Conservation (phyloP, 1,140 invertebrate species). For the Platorchestia sp. region DNA sequence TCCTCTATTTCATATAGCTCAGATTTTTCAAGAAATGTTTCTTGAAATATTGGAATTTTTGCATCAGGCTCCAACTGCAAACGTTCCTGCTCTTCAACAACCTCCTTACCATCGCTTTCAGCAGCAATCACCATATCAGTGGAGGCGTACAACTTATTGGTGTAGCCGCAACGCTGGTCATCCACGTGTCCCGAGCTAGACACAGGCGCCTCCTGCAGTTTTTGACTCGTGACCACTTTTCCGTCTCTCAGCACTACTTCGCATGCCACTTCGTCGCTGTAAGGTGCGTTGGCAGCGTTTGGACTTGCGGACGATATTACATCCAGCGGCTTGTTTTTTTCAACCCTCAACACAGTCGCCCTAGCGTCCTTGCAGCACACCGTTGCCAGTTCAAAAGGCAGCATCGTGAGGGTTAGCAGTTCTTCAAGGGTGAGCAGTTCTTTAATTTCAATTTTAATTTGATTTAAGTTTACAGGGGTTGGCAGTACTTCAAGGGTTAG, state of each 20-base stretch:
- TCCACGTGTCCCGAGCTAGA: not conserved
- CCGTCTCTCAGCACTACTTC: not conserved
- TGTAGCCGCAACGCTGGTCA: not conserved
- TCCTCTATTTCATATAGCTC: not conserved
- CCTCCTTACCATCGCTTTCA: not conserved
- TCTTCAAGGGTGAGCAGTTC: no score
- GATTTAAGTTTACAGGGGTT: no score
- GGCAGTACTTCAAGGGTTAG: no score
- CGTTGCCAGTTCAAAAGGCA: conserved; percentile 25
- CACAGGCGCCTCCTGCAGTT: not conserved
- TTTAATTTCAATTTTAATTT: no score
- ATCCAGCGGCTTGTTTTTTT: not conserved
- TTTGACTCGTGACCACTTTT: not conserved
- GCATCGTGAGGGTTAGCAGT: not conserved
- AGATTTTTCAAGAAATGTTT: not conserved
- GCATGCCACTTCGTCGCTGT: not conserved
- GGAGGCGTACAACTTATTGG: not conserved
- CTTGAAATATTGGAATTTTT: not conserved
- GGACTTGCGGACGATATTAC: not conserved
- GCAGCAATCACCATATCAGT: not conserved
- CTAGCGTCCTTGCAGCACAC: conserved; percentile 37
- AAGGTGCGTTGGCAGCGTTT: not conserved
- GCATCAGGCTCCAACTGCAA: not conserved
- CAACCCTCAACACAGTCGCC: not conserved
- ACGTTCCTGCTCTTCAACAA: not conserved